Evolutionary conservation across 37 sponge, comb jelly and placozoan species (phyloP), one percentile per base, ranked within the genome.

Genomic region (Tethya wilhelma): DNA sequence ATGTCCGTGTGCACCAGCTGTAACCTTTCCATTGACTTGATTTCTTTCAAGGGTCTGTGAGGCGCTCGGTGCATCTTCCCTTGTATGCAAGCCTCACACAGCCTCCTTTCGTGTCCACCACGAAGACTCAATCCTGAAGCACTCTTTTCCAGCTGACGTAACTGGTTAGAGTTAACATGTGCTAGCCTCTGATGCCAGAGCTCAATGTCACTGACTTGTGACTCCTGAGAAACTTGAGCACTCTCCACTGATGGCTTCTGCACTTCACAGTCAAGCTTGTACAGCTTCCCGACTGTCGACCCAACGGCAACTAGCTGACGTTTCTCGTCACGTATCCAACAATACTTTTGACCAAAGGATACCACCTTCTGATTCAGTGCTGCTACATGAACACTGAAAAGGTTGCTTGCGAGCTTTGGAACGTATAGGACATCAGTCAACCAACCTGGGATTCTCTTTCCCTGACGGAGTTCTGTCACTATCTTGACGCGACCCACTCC

Each of bases 101-200:
- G 75, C 28, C 44, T 40, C 49, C 66, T 60, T 67, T 49, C 46
- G 28, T 55, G 44, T 43, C 45, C n/a, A 8, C 59, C 53, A 39
- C 81, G 69, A 1, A 87, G 14, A 41, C 53, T 64, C 8, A 79
- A n/a, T 19, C 76, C 81, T 56, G 44, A 23, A 38, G 59, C 70
- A 44, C 64, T 71, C 33, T 38, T 38, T 33, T 34, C 67, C 26
- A 79, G 36, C 22, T 78, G 5, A 25, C 44, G 46, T 11, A 86
- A 40, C 34, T 42, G 66, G 25, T 57, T 45, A 8, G 64, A 65
- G 45, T 44, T 72, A 6, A 69, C 62, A 34, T 79, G 87, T n/a
- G 71, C 87, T 45, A 86, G 73, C 38, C 87, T 71, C 40, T 72
- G 87, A 73, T 86, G 87, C 87, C 87, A 86, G 14, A 78, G 65